A percentile compares a stretch with the other conserved stretches of the same genome.
Evolutionary conservation across 2,797 vertebrate species (phyloP).

Genomic region (Lindbergichthys nudifrons): DNA sequence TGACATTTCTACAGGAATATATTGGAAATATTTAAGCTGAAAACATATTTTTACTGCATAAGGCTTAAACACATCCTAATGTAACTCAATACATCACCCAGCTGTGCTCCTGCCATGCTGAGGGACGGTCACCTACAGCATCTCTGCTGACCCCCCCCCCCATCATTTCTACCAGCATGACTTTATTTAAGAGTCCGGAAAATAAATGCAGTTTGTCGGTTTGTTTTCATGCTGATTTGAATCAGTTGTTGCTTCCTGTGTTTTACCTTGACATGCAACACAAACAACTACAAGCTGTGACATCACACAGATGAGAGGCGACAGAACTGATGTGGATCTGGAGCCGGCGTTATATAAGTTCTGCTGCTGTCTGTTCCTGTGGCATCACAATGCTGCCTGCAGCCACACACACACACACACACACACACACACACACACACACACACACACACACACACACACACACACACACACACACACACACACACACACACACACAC

Average conservation of each 20-base stretch:
- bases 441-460: too few relatives aligned
- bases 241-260: constrained; percentile 7
- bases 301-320: constrained; percentile 47
- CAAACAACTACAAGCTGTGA: constrained; percentile 17
- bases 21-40: too few relatives aligned
- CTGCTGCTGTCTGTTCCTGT: constrained; percentile 51
- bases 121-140: neutral
- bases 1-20: too few relatives aligned
- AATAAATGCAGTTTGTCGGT: neutral
- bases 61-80: too few relatives aligned
- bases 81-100: too few relatives aligned
- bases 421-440: neutral
- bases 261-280: constrained; percentile 4
- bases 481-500: too few relatives aligned
- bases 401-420: constrained; percentile 21
- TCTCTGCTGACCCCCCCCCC: neutral
- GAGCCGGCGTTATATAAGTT: constrained; percentile 50
- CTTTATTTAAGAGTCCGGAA: neutral
- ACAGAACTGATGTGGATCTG: constrained; percentile 47
- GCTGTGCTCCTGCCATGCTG: too few relatives aligned
- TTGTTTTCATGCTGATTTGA: constrained; percentile 34
- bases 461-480: too few relatives aligned
- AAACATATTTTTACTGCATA: too few relatives aligned
- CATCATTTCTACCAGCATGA: neutral
- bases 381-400: constrained; percentile 45